Evolutionary conservation across 2,797 vertebrate species (phyloP).

Genomic region (Nothura maculosa): DNA sequence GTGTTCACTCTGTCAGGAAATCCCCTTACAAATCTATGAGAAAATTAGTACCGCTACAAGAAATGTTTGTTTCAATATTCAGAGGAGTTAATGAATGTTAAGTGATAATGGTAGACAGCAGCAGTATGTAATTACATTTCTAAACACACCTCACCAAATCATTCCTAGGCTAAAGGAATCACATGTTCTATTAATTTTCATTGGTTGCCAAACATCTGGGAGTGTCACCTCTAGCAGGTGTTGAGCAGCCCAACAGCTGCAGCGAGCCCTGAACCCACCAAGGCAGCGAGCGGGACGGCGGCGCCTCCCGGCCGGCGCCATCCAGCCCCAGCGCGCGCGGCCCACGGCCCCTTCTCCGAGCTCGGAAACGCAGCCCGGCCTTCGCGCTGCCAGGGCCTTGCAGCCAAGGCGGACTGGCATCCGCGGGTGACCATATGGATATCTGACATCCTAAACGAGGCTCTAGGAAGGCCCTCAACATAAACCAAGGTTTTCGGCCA

Average conservation of each 20-base stretch:
- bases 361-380: not conserved
- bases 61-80: slow-evolving; percentile 62
- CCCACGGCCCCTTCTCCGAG: not conserved
- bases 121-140: slow-evolving; percentile 69
- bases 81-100: slow-evolving; percentile 65
- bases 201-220: slow-evolving; percentile 66
- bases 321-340: not conserved
- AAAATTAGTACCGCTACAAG: slow-evolving; percentile 45
- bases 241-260: slow-evolving; percentile 74
- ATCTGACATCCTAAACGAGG: not conserved
- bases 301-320: not conserved
- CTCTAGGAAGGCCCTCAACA: not conserved
- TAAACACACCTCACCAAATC: slow-evolving; percentile 61
- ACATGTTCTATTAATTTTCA: slow-evolving; percentile 69
- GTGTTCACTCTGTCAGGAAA: slow-evolving; percentile 44
- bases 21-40: slow-evolving; percentile 30
- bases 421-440: not conserved
- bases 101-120: slow-evolving; percentile 59
- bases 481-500: not conserved
- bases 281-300: not conserved
- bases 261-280: not conserved
- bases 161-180: slow-evolving; percentile 52
- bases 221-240: slow-evolving; percentile 72
- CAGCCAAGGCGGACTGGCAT: not conserved
- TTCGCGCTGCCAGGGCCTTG: not conserved